Evolutionary conservation across 2,113 vertebrate species (phyloP).

Genomic region (Sapajus apella): DNA sequence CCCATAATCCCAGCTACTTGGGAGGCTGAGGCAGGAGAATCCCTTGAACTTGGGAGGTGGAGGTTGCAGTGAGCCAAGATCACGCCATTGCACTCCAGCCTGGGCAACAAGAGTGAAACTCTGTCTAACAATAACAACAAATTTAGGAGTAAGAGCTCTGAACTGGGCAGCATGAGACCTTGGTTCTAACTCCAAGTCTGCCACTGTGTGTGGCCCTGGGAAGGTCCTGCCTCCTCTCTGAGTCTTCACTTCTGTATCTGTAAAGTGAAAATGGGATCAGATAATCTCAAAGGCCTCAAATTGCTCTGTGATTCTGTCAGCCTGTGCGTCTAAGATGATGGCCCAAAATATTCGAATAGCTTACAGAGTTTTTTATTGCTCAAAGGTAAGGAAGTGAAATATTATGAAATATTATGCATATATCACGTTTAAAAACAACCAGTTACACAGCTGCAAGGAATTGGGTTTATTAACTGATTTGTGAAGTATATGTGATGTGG

Average conservation of each 20-base stretch:
- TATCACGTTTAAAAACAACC: neutral
- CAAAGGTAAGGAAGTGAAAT: neutral
- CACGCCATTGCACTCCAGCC: too few species aligned
- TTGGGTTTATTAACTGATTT: neutral
- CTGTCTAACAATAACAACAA: too few species aligned
- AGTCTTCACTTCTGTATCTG: neutral
- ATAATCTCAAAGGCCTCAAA: neutral
- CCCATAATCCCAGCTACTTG: too few species aligned
- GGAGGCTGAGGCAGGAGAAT: too few species aligned
- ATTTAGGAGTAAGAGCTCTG: neutral
- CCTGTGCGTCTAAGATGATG: neutral
- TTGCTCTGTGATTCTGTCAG: neutral
- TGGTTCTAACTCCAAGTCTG: neutral
- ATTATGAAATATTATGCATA: neutral
- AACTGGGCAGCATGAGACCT: neutral
- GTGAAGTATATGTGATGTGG: neutral
- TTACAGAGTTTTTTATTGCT: neutral
- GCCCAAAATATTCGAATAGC: neutral
- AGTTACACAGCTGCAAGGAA: neutral
- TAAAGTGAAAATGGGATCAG: neutral
- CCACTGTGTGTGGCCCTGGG: neutral
- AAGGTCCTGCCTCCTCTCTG: neutral
- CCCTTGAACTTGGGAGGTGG: too few species aligned
- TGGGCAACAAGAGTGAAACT: too few species aligned
- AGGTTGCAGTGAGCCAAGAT: too few species aligned